Conservation (phyloP, 2,888 invertebrate species). For the Oligia strigilis region DNA sequence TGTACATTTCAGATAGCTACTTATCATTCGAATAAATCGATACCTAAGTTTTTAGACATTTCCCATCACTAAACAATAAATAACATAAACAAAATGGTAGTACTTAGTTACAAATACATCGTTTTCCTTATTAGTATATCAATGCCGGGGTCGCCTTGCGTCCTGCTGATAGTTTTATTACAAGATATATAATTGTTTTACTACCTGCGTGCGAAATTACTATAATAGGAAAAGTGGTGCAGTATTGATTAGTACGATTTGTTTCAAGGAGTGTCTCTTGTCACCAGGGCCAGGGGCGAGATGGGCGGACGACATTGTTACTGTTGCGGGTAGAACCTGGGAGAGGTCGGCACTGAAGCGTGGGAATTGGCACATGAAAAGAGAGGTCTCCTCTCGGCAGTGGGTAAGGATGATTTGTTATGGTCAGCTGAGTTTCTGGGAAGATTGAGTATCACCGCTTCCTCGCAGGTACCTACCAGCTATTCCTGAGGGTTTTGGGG, state of each 20-base stretch:
- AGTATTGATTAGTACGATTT: neutral
- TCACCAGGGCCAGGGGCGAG: neutral
- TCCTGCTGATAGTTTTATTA: conserved; percentile 60
- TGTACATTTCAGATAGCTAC: neutral
- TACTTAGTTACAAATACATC: conserved; percentile 68
- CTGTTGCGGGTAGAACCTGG: no score
- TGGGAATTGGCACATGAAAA: no score
- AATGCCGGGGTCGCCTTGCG: conserved; percentile 77
- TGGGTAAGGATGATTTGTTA: neutral
- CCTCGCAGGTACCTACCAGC: neutral
- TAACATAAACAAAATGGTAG: conserved; percentile 53
- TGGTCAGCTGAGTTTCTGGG: neutral
- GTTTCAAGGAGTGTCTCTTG: neutral
- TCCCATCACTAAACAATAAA: conserved; percentile 36
- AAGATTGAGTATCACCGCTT: neutral
- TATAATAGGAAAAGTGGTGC: conserved; percentile 6
- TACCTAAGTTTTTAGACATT: neutral
- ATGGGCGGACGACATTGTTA: neutral
- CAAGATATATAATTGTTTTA: conserved; percentile 53
- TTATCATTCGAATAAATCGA: neutral
- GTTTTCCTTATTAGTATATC: conserved; percentile 77
- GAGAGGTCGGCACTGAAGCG: no score
- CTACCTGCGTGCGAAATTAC: conserved; percentile 40
- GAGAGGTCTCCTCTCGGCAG: no score
- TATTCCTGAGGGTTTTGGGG: neutral